Percentiles rank a stretch among this genome's conserved stretches.
Conservation (phyloP, 2,797 vertebrate genomes). For the Austrolebias charrua region DNA sequence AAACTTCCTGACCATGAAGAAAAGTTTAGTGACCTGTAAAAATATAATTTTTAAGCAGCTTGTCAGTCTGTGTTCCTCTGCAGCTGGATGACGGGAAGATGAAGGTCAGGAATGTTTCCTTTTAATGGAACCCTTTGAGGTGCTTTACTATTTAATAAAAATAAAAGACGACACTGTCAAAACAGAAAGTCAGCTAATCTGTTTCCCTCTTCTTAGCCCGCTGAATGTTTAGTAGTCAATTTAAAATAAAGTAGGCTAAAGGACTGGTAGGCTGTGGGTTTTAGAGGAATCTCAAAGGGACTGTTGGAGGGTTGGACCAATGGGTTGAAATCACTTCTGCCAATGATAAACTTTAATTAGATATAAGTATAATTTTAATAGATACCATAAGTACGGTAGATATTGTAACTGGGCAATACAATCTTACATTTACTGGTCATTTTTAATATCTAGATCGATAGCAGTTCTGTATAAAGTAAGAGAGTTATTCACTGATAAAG, state of each 20-base stretch:
- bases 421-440: too few relatives aligned
- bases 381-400: too few relatives aligned
- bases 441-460: too few relatives aligned
- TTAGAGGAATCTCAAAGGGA: neutral
- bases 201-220: neutral
- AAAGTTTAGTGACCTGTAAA: slow-evolving; percentile 39
- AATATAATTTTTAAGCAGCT: slow-evolving; percentile 57
- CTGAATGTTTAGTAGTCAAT: neutral
- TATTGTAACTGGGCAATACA: too few relatives aligned
- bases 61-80: slow-evolving; percentile 54
- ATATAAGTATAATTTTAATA: too few relatives aligned
- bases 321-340: too few relatives aligned
- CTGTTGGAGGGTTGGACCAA: too few relatives aligned
- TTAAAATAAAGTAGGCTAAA: slow-evolving; percentile 1
- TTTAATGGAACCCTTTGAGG: slow-evolving; percentile 18
- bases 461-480: too few relatives aligned
- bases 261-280: neutral
- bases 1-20: slow-evolving; percentile 30
- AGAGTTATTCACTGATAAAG: too few relatives aligned
- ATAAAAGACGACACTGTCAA: slow-evolving; percentile 5
- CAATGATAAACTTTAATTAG: too few relatives aligned
- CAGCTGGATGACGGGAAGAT: slow-evolving; percentile 32
- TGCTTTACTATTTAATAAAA: slow-evolving; percentile 1
- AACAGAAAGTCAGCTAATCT: slow-evolving; percentile 7
- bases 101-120: slow-evolving; percentile 25